These are phyloP conservation scores for Stomatorhinus ivindoensis DNA, from an alignment of 2,113 vertebrate genomes.

Conservation along the genomic window DNA sequence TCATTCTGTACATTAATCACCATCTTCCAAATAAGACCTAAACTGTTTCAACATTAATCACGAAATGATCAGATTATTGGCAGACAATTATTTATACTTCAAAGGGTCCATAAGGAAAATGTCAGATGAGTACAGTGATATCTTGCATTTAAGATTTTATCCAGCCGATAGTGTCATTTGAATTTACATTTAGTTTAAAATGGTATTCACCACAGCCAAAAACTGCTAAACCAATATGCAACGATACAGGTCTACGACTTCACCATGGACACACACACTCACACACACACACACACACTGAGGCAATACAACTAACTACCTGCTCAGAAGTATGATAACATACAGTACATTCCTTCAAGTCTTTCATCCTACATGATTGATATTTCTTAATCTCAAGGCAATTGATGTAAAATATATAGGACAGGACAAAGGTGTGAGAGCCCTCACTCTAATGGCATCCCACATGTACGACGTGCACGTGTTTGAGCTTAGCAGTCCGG, in stretches of 20 bases:
- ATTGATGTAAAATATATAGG: background rate
- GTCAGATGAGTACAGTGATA: conserved; percentile 39
- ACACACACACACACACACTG: background rate
- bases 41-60: conserved; percentile 38
- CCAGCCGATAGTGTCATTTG: conserved; percentile 19
- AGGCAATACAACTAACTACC: background rate
- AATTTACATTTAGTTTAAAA: conserved; percentile 25
- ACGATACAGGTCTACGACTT: background rate
- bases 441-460: background rate
- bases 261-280: background rate
- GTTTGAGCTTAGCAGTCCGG: background rate
- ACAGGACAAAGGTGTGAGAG: background rate
- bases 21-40: conserved; percentile 31
- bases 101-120: conserved; percentile 34
- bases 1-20: conserved; percentile 43
- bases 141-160: conserved; percentile 51
- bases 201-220: background rate
- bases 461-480: background rate
- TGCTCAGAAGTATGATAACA: background rate
- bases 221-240: background rate
- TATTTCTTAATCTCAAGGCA: background rate
- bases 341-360: background rate
- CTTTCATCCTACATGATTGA: background rate
- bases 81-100: conserved; percentile 47
- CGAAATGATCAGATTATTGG: conserved; percentile 27